Evolutionary conservation across 2,797 vertebrate species (phyloP).

Genomic region (Heliangelus exortis): DNA sequence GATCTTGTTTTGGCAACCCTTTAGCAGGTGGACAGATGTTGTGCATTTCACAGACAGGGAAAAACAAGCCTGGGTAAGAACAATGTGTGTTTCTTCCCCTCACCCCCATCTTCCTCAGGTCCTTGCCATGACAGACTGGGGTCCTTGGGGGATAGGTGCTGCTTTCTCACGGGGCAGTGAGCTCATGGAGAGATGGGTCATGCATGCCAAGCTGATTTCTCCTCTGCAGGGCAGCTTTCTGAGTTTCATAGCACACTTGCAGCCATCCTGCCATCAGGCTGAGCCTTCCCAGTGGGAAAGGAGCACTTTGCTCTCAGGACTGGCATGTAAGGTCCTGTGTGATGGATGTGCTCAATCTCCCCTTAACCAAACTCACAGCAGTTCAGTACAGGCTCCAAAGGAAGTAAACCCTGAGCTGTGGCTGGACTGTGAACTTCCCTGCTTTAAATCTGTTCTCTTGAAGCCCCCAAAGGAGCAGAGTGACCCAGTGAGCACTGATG

Average conservation of each 20-base stretch:
- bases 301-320: fast-evolving
- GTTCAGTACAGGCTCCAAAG: no score
- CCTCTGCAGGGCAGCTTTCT: fast-evolving
- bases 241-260: not conserved
- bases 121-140: not conserved
- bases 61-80: not conserved
- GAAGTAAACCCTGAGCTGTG: no score
- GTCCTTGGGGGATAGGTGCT: not conserved
- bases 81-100: not conserved
- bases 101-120: fast-evolving
- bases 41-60: not conserved
- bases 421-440: no score
- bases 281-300: not conserved
- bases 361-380: no score
- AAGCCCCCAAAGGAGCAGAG: no score
- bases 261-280: not conserved
- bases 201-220: not conserved
- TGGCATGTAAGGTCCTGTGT: fast-evolving
- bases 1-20: not conserved
- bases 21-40: not conserved
- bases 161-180: not conserved
- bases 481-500: no score
- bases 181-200: no score
- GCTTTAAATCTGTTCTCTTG: no score
- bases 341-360: no score